Base-by-base conservation (phyloP, 2,113 vertebrate species). In the Sigmodon hispidus region DNA sequence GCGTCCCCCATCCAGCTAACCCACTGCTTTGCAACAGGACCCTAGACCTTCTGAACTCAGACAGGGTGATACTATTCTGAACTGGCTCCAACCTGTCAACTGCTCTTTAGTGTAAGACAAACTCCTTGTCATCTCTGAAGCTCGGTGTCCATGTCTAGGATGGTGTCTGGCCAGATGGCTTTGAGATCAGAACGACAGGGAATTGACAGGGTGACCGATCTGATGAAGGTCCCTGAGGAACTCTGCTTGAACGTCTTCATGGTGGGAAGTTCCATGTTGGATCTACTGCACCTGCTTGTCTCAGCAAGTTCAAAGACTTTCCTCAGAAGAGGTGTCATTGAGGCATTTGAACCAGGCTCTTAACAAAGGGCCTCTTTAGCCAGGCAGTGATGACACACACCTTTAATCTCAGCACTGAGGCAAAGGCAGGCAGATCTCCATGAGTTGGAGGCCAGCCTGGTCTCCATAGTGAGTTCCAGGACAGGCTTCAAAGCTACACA, bases 381-480 rank as follows among this genome's bases (percentile, higher is more conserved):
- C 6, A 2, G 67, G 67, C 1, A 16, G 34, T 69, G 0, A 36
- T 69, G 16, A 36, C 16, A 0, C 36, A n/a, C 0, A 16, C 34
- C 34, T 70, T 70, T 70, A 70, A 70, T 70, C 36, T 0, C 36
- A 70, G 67, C 17, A 8, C 36, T 70, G 34, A 70, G 67, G 67
- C 67, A 70, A 36, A 70, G 31, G 31, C 65, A 67, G 65, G 65
- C 0, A 13, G 15, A 67, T 67, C 65, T 36, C 65, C 26, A 0
- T 63, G 31, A 67, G 31, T 15, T 67, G 4, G 13, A 67, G 67
- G 67, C 36, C 36, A 70, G 36, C 67, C 67, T 72, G 69, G 69
- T 22, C n/a, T 72, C 16, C 69, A 72, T 5, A 72, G 69, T 0
- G n/a, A 72, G 69, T 72, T 70, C 19, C 69, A 69, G 65, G 65